phyloP scores from a whole-genome alignment of 2,797 vertebrate genomes.

The Benthosema pterotum region DNA sequence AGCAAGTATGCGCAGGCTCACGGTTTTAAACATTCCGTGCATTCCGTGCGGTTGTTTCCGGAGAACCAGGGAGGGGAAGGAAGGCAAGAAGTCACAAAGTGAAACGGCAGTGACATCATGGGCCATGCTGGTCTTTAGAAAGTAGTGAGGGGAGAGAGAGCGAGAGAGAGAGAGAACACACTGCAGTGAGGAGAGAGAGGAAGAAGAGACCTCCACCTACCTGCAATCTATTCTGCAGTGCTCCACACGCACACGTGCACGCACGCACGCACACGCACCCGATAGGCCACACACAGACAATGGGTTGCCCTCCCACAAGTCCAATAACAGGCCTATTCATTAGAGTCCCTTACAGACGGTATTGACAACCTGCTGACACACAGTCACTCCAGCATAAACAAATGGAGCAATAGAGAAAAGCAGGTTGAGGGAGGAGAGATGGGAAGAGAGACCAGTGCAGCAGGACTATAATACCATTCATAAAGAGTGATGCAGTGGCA shows the following conservation, averaged over 20 bases:
- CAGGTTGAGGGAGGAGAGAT: slow-evolving; percentile 28
- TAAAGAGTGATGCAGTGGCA: too few relatives aligned
- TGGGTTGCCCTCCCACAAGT: slow-evolving; percentile 69
- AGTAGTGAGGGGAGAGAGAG: not conserved
- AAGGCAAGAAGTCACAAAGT: slow-evolving; percentile 21
- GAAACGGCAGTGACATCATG: not conserved
- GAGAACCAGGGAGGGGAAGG: not conserved
- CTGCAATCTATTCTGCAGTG: slow-evolving; percentile 59
- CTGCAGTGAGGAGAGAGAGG: slow-evolving; percentile 45
- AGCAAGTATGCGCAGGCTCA: not conserved
- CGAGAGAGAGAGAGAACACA: slow-evolving; percentile 35
- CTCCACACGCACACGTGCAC: slow-evolving; percentile 3
- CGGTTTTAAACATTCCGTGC: slow-evolving; percentile 21
- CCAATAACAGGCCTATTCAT: slow-evolving; percentile 82
- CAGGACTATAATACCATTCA: too few relatives aligned
- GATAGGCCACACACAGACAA: slow-evolving; percentile 55
- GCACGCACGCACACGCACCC: slow-evolving; percentile 33
- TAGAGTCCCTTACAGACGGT: slow-evolving; percentile 78
- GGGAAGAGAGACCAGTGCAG: not conserved
- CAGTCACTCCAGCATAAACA: slow-evolving; percentile 75
- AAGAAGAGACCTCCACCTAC: slow-evolving; percentile 51
- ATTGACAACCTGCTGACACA: slow-evolving; percentile 79
- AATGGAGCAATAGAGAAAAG: slow-evolving; percentile 59
- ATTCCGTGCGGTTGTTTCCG: slow-evolving; percentile 3
- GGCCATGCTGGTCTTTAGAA: slow-evolving; percentile 20